Evolutionary conservation across 2,113 vertebrate genomes (phyloP).

Genomic region (Scomber colias): DNA sequence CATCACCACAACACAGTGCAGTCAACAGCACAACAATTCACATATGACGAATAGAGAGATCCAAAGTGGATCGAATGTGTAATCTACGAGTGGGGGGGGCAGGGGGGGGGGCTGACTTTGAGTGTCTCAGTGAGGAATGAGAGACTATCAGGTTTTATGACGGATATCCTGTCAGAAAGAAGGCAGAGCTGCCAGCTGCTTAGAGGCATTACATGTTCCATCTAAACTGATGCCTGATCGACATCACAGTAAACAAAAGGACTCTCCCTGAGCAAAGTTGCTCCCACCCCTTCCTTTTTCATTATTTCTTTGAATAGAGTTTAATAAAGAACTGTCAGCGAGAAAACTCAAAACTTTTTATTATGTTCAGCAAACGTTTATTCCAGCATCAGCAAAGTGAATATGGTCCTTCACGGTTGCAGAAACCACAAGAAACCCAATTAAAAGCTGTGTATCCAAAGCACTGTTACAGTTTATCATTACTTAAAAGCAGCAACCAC

Average conservation of each 20-base stretch:
- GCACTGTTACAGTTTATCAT: constrained; percentile 41
- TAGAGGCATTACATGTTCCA: constrained; percentile 45
- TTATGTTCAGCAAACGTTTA: constrained; percentile 12
- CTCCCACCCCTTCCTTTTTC: constrained; percentile 20
- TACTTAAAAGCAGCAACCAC: constrained; percentile 29
- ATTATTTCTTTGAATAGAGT: constrained; percentile 18
- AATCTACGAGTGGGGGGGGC: constrained; percentile 50
- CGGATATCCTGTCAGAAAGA: constrained; percentile 58
- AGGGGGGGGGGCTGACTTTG: constrained; percentile 26
- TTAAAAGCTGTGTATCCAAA: constrained; percentile 42
- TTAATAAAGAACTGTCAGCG: neutral
- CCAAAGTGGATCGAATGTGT: constrained; percentile 71
- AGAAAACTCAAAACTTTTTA: constrained; percentile 16
- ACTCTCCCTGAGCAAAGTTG: constrained; percentile 40
- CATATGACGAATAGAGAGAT: constrained; percentile 75
- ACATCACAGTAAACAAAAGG: constrained; percentile 61
- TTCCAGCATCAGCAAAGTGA: constrained; percentile 38
- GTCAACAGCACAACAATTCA: constrained; percentile 59
- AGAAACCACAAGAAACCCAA: constrained; percentile 7
- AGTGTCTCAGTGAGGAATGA: constrained; percentile 57
- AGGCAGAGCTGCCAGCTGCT: constrained; percentile 58
- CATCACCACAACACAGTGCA: constrained; percentile 35
- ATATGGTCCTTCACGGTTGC: neutral
- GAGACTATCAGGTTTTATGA: constrained; percentile 67
- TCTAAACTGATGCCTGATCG: constrained; percentile 50